A percentile compares a stretch with the other conserved stretches of the same genome.
Conservation (phyloP, 2,888 invertebrate genomes). For the Synergus umbraculus region DNA sequence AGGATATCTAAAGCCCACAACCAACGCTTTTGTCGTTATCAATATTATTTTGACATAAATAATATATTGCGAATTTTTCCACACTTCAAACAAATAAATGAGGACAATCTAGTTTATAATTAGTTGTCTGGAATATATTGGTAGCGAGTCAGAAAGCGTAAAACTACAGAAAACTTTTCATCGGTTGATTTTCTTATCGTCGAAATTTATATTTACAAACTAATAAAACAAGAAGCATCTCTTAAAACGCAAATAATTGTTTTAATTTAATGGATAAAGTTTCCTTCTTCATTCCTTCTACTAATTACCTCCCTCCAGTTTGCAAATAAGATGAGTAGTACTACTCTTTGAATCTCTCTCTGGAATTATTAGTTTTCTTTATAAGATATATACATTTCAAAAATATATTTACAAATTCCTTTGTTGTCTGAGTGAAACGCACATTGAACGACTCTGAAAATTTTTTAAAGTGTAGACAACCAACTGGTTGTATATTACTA, state of each 20-base stretch:
- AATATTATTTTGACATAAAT: too few relatives aligned
- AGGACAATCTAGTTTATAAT: too few relatives aligned
- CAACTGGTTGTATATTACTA: too few relatives aligned
- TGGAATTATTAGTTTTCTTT: constrained; percentile 2
- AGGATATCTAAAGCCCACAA: background rate
- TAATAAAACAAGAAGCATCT: background rate
- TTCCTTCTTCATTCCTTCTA: constrained; percentile 1
- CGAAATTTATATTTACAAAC: background rate
- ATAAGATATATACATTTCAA: too few relatives aligned
- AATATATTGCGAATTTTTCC: too few relatives aligned
- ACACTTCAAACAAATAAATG: too few relatives aligned
- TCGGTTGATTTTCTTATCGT: background rate
- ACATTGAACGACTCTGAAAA: too few relatives aligned
- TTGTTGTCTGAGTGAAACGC: too few relatives aligned
- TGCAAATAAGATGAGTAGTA: background rate
- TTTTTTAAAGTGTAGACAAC: too few relatives aligned
- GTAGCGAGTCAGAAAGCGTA: too few relatives aligned
- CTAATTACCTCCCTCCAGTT: background rate
- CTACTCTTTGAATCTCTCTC: constrained; percentile 11
- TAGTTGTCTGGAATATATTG: too few relatives aligned
- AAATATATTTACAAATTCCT: too few relatives aligned
- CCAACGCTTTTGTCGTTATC: background rate
- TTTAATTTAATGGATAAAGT: constrained; percentile 9
- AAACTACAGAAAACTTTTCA: background rate
- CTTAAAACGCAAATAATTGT: constrained; percentile 11